Percentiles rank a stretch among this genome's conserved stretches.
These are phyloP conservation scores for Dolichoris vasculosae DNA, from an alignment of 1,140 invertebrate genomes.

Conservation along the genomic window DNA sequence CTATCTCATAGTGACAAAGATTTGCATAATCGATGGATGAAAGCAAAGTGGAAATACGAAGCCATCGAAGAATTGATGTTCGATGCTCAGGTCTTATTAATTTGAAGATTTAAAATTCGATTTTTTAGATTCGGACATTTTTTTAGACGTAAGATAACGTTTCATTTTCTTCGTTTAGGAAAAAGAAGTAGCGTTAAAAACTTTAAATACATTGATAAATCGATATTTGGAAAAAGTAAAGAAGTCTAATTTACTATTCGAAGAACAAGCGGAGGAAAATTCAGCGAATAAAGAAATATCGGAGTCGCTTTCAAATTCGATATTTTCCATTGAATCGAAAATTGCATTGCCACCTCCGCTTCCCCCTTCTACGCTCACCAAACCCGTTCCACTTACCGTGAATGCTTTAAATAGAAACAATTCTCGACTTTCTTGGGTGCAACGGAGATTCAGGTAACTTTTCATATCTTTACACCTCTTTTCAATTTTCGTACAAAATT, in stretches of 20 bases:
- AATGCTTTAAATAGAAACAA: slow-evolving; percentile 43
- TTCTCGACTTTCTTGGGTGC: slow-evolving; percentile 45
- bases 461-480: not conserved
- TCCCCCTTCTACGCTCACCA: slow-evolving; percentile 1
- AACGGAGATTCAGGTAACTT: slow-evolving; percentile 49
- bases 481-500: not conserved
- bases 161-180: slow-evolving; percentile 54
- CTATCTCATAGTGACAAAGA: slow-evolving; percentile 63
- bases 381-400: slow-evolving; percentile 13
- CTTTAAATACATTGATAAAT: slow-evolving; percentile 55
- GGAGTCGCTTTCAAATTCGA: not conserved
- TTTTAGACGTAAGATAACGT: not conserved
- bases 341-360: slow-evolving; percentile 22
- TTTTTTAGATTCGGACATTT: not conserved
- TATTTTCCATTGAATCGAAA: slow-evolving; percentile 10
- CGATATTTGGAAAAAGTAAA: slow-evolving; percentile 52
- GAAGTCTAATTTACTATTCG: not conserved
- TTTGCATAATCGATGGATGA: slow-evolving; percentile 62
- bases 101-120: slow-evolving; percentile 4
- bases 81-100: slow-evolving; percentile 59
- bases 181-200: slow-evolving; percentile 63
- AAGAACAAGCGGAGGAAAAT: slow-evolving; percentile 12
- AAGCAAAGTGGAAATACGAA: slow-evolving; percentile 57
- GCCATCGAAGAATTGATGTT: slow-evolving; percentile 60
- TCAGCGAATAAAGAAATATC: not conserved